phyloP scores from a whole-genome alignment of 2,797 vertebrate genomes.

The Poecilia velifera region DNA sequence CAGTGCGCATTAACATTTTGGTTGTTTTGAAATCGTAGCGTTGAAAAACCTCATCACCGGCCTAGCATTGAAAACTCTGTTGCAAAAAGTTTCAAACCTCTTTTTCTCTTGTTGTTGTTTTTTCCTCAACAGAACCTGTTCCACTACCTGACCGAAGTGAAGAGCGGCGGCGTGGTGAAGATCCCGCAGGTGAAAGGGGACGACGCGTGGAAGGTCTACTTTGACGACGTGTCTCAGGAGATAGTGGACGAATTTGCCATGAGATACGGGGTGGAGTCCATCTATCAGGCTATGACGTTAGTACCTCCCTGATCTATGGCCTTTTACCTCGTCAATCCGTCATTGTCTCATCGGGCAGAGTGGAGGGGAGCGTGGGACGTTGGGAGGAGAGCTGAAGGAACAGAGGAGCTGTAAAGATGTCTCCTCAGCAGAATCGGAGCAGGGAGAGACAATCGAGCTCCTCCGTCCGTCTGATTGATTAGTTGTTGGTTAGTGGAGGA shows the following conservation, averaged over 20 bases:
- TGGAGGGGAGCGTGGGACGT: conserved; percentile 50
- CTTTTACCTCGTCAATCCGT: conserved; percentile 67
- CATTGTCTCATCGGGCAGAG: conserved; percentile 66
- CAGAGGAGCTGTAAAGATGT: conserved; percentile 66
- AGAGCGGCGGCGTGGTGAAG: conserved; percentile 89
- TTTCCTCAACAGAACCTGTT: conserved; percentile 88
- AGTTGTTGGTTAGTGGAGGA: conserved; percentile 34
- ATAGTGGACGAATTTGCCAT: conserved; percentile 98
- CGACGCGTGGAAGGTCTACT: conserved; percentile 99
- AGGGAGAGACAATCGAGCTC: conserved; percentile 55
- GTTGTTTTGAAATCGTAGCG: not conserved
- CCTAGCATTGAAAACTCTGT: not conserved
- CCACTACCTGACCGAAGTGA: conserved; percentile 93
- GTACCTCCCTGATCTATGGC: conserved; percentile 81
- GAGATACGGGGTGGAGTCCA: conserved; percentile 96
- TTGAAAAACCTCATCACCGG: not conserved
- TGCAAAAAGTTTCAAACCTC: not conserved
- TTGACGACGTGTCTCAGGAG: conserved; percentile 93
- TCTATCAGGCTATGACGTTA: conserved; percentile 99
- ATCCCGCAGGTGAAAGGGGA: conserved; percentile 95
- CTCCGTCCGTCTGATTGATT: conserved; percentile 66
- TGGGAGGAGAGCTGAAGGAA: conserved; percentile 44
- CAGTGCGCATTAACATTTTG: not conserved
- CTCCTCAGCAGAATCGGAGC: conserved; percentile 71
- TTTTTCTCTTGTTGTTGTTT: no score